These are phyloP conservation scores for Halictus quadricinctus DNA, from an alignment of 2,888 invertebrate genomes.

Conservation along the genomic window DNA sequence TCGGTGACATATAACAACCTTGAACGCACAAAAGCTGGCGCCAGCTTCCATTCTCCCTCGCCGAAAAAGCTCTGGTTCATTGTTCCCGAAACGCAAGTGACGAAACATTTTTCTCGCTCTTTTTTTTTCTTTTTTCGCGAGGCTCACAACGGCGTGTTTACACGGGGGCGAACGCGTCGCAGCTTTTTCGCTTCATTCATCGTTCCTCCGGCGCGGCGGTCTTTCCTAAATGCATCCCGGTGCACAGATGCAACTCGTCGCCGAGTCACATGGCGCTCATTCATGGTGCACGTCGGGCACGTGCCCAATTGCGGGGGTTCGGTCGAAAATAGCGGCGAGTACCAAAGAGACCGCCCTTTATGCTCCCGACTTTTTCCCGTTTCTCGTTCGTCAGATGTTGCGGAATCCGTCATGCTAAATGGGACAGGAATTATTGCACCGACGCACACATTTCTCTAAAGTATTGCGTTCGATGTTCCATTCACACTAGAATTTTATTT, in stretches of 20 bases:
- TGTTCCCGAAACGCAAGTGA: not conserved
- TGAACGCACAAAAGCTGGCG: not conserved
- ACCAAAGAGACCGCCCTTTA: not conserved
- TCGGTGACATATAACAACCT: slow-evolving; percentile 1
- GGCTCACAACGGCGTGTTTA: not conserved
- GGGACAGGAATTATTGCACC: not conserved
- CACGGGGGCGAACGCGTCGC: not conserved
- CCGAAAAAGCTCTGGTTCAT: not conserved
- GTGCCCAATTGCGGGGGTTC: not conserved
- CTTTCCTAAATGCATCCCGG: slow-evolving; percentile 52
- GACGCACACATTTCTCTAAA: not conserved
- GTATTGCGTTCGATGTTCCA: too few relatives aligned
- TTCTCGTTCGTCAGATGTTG: not conserved
- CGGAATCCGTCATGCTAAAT: not conserved
- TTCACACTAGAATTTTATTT: too few relatives aligned
- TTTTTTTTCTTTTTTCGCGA: not conserved
- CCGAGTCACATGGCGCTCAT: slow-evolving; percentile 58
- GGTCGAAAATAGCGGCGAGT: not conserved
- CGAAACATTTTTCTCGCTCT: not conserved
- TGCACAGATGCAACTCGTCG: slow-evolving; percentile 38
- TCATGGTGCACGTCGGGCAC: slow-evolving; percentile 50
- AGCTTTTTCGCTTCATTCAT: slow-evolving; percentile 58
- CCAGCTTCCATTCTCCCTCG: not conserved
- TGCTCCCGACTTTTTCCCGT: not conserved
- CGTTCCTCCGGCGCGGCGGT: slow-evolving; percentile 20